Evolutionary conservation across 2,888 invertebrate genomes (phyloP).

Genomic region (Phlogophora meticulosa): DNA sequence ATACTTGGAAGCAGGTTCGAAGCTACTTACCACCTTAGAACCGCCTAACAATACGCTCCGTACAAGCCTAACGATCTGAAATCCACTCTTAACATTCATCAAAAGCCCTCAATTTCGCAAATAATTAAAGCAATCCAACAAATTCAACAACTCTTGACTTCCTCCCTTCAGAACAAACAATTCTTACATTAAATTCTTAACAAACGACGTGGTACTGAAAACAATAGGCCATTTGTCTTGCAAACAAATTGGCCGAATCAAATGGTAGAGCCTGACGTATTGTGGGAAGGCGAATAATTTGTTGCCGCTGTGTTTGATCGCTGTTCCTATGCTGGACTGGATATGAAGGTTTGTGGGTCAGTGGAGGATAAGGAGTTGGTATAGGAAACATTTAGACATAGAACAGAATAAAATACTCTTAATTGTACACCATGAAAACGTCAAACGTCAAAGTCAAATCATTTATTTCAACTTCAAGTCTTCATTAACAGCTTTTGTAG

Average conservation of each 20-base stretch:
- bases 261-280: constrained; percentile 56
- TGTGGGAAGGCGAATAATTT: constrained; percentile 52
- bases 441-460: no score
- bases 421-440: no score
- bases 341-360: neutral
- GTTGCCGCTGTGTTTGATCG: constrained; percentile 41
- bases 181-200: constrained; percentile 56
- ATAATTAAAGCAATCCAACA: constrained; percentile 41
- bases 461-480: no score
- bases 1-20: no score
- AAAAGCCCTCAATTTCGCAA: constrained; percentile 20
- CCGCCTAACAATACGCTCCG: neutral
- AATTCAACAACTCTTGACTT: constrained; percentile 27
- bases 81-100: neutral
- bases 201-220: constrained; percentile 49
- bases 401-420: no score
- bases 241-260: constrained; percentile 65
- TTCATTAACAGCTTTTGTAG: no score
- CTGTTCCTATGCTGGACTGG: neutral
- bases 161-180: constrained; percentile 1
- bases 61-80: neutral
- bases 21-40: no score
- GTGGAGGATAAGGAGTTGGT: neutral
- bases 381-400: neutral
- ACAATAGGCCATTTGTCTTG: constrained; percentile 62